Conservation (phyloP, 2,113 vertebrate species). For the Sinocyclocheilus grahami region DNA sequence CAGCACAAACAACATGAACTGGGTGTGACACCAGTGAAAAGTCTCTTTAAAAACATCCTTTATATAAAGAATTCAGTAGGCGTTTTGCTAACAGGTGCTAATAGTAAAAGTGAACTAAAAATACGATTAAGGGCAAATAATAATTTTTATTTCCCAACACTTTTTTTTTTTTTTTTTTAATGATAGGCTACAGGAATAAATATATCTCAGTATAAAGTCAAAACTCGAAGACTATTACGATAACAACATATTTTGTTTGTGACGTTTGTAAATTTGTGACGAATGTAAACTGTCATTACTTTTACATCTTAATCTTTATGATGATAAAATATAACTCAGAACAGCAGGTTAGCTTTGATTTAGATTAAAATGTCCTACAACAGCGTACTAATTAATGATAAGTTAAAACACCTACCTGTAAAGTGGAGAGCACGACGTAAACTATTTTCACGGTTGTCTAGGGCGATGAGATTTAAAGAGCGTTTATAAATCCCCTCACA, state of each 20-base stretch:
- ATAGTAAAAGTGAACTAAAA: neutral
- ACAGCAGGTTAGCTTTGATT: neutral
- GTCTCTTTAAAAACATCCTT: neutral
- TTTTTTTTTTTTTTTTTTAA: neutral
- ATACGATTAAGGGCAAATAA: neutral
- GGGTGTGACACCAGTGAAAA: neutral
- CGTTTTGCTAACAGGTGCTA: neutral
- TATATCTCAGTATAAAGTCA: neutral
- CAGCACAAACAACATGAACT: neutral
- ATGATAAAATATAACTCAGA: neutral
- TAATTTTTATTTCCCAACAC: neutral
- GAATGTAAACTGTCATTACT: neutral
- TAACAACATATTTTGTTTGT: neutral
- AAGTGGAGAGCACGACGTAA: neutral
- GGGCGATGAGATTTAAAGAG: neutral
- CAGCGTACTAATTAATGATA: neutral
- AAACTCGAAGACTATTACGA: neutral
- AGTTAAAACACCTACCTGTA: conserved; percentile 16
- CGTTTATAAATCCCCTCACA: conserved; percentile 22
- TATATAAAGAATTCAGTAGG: neutral
- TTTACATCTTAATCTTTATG: neutral
- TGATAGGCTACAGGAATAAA: neutral
- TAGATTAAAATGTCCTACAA: neutral
- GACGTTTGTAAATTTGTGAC: neutral
- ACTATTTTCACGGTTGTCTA: neutral